Evolutionary conservation across 2,797 vertebrate genomes (phyloP), one percentile per base, ranked within the genome.

Genomic region (Chelon auratus): DNA sequence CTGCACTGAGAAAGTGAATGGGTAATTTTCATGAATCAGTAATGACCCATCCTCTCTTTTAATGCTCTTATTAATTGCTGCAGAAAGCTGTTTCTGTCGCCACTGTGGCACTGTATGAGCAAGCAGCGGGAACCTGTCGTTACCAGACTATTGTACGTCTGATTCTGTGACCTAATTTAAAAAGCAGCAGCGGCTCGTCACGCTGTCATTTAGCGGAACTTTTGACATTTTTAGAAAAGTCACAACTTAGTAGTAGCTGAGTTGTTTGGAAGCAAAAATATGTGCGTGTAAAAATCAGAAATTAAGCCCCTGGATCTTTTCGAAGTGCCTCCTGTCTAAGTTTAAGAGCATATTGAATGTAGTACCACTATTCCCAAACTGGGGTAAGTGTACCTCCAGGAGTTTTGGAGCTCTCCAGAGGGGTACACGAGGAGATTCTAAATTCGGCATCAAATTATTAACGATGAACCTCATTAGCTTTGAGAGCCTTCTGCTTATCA

Each of bases 351-450:
- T 60, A 78, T 78, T 85, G 64, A 50, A 68, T 77, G 56, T 63
- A 78, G 43, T 68, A 79, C 39, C 62, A 75, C 69, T 73, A 85
- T 83, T 90, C 86, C 86, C 88, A 88, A 89, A 89, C 80, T 89
- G 84, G 89, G 87, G 83, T 91, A 91, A 89, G 83, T 83, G 81
- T 83, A 90, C 89, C 89, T 90, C 71, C 75, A 91, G 89, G 91
- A 87, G 77, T 64, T 88, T 80, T 82, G 62, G 69, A 83, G 73
- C 77, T 89, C 84, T 89, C 83, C 64, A 66, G 77, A 72, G 80
- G 80, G 67, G 47, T 14, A 59, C 53, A 72, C 1, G 62, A 80
- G 72, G 67, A 87, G 82, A 77, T 81, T 87, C 89, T 88, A 88
- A 91, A 82, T 92, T 86, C 36, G 20, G 87, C 76, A 88, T 81